Evolutionary conservation across 2,888 invertebrate genomes (phyloP), one percentile per base, ranked within the genome.

Genomic region (Hermaeophaga mercurialis): DNA sequence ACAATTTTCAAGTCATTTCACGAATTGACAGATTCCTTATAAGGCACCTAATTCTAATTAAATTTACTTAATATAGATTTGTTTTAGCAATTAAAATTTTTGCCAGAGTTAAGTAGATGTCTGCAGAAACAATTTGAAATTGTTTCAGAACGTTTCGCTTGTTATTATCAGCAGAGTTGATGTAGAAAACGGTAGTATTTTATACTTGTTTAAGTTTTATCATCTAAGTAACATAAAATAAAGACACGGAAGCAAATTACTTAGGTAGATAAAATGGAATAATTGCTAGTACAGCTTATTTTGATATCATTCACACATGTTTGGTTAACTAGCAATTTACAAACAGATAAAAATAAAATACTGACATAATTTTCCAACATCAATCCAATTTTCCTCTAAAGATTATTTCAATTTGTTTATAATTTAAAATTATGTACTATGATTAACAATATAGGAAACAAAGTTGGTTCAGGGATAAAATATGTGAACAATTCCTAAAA

Each of bases 21-120:
- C 28, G 24, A 24, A 26, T 49, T 39, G 8, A 26, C 22, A 4
- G 38, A 17, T 9, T 17, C 49, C 49, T 24, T 49, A 49, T 38
- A 38, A 38, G 38, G 48, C 26, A 39, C 49, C 39, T 38, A 49
- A 26, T 24, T 49, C 49, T 39, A 49, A 49, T 49, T 49, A 49
- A 39, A 49, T 49, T 28, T 26, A 43, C 43, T 43, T 43, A 43
- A 43, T 43, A 43, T 43, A 43, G 43, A 24, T 43, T 43, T 43
- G 24, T 43, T 43, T 43, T 26, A 26, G 5, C 11, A 43, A 43
- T 43, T 43, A 43, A 43, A 43, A 24, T 43, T 24, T 43, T 43
- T 43, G 3, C 2, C 5, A 12, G 12, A 14, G 14, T 12, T 7
- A 26, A 26, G 22, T 22, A 22, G 22, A 22, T 22, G n/a, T n/a